Evolutionary conservation across 2,888 invertebrate species (phyloP), one percentile per base, ranked within the genome.

Genomic region (Scaptodrosophila latifasciaeformis): DNA sequence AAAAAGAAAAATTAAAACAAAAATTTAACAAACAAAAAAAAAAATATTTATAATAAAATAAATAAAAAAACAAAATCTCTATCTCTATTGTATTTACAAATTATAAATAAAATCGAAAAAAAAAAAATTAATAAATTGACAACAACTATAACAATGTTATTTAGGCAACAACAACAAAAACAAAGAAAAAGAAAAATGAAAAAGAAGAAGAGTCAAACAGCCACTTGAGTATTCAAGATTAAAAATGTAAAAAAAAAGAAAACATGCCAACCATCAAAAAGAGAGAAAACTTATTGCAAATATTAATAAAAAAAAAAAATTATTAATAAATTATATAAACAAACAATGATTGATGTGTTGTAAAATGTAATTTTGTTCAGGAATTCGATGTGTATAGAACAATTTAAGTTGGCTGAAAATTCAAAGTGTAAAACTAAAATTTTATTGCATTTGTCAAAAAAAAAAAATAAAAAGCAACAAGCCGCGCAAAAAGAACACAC

Each of bases 311-410:
- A 3, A 3, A 62, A 65, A 54, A 34, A 10, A 34, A 19, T 30
- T 42, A 56, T 48, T 63, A 54, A 67, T 71, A 60, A 60, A 76
- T 70, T 49, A 24, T n/a, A 45, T 56, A 7, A 24, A 24, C 24
- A 7, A 24, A 5, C 4, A 24, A 24, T 39, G 46, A 46, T 34
- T 46, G 46, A 35, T 19, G 55, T 48, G 55, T 49, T 49, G 74
- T 72, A 76, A 70, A 77, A 72, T 72, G 68, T 77, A 77, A n/a
- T 62, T 77, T 68, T 74, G 74, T 67, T 68, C 54, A 75, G 15
- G 2, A 15, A 13, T 17, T 17, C 13, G 6, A 35, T 9, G 24
- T 24, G 24, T 24, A 24, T 24, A 24, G 24, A 24, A 24, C 24
- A 24, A 24, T 24, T 24, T 24, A n/a, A 3, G 24, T 24, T 24